Percentiles rank a stretch among this genome's conserved stretches.
Evolutionary conservation across 2,113 vertebrate species (phyloP).

Genomic region (Ciconia maguari): DNA sequence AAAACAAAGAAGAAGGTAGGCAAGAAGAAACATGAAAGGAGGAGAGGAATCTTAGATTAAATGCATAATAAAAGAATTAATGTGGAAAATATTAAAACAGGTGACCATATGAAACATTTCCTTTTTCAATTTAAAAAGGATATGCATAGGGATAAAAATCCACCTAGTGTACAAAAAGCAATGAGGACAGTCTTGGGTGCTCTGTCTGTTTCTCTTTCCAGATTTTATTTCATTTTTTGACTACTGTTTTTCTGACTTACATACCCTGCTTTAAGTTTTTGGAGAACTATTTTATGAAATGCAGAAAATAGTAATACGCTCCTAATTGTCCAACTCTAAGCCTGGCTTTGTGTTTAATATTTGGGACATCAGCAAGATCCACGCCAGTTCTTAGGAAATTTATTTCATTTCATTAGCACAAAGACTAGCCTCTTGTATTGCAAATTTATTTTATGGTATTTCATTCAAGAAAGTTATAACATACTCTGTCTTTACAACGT

Average conservation of each 20-base stretch:
- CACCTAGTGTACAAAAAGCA: not conserved
- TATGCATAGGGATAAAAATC: not conserved
- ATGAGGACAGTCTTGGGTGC: not conserved
- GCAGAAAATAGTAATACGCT: not conserved
- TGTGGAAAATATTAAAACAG: not conserved
- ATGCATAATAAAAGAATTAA: not conserved
- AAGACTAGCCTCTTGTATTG: not conserved
- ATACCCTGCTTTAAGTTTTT: not conserved
- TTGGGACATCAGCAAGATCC: not conserved
- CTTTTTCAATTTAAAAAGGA: not conserved
- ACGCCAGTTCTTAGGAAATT: not conserved
- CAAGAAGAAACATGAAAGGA: not conserved
- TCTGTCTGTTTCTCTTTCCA: not conserved
- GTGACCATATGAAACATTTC: not conserved
- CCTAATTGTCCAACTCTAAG: not conserved
- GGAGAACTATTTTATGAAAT: not conserved
- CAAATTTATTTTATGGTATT: not conserved
- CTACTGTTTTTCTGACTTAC: not conserved
- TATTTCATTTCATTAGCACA: not conserved
- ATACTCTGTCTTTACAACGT: not conserved
- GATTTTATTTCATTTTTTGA: not conserved
- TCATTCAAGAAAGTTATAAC: not conserved
- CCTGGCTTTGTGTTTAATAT: not conserved
- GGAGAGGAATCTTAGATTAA: not conserved
- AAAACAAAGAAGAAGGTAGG: not conserved